phyloP scores from a whole-genome alignment of 37 sponge, comb jelly and placozoan genomes.

The Crambe crambe region DNA sequence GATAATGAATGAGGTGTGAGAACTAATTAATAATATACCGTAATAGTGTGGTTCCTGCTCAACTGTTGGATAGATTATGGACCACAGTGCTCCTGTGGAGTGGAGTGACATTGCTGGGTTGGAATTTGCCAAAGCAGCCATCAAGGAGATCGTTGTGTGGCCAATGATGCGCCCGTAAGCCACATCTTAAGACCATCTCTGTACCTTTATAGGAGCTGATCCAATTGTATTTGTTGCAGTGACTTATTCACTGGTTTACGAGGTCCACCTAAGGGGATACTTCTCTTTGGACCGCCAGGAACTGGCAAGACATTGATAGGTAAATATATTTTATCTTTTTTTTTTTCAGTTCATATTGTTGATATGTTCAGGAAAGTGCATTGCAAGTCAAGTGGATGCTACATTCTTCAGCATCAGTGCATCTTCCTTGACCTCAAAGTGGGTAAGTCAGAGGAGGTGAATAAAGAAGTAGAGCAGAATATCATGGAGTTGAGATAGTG shows the following conservation, averaged over 20 bases:
- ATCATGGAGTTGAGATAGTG: too few species aligned
- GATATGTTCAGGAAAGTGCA: conserved; percentile 83
- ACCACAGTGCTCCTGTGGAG: conserved; percentile 85
- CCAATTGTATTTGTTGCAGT: conserved; percentile 25
- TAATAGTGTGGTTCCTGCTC: not conserved
- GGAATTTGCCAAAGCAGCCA: conserved; percentile 93
- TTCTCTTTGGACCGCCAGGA: conserved; percentile 98
- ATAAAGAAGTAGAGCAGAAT: too few species aligned
- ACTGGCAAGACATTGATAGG: conserved; percentile 99
- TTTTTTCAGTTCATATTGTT: too few species aligned
- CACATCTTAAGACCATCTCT: not conserved
- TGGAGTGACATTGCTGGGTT: conserved; percentile 99
- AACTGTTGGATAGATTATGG: conserved; percentile 77
- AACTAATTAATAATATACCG: not conserved
- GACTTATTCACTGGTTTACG: conserved; percentile 97
- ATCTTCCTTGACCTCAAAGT: conserved; percentile 98
- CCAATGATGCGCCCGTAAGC: conserved; percentile 98
- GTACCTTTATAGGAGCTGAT: not conserved
- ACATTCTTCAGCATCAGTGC: conserved; percentile 99
- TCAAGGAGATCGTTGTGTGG: conserved; percentile 98
- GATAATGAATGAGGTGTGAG: conserved; percentile 91
- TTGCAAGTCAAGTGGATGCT: conserved; percentile 93
- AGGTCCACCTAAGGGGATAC: conserved; percentile 98
- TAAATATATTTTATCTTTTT: not conserved
- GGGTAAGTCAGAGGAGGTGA: conserved; percentile 68